Percentiles rank a stretch among this genome's conserved stretches.
phyloP scores from a whole-genome alignment of 1,140 invertebrate species.

The Eumeta japonica region DNA sequence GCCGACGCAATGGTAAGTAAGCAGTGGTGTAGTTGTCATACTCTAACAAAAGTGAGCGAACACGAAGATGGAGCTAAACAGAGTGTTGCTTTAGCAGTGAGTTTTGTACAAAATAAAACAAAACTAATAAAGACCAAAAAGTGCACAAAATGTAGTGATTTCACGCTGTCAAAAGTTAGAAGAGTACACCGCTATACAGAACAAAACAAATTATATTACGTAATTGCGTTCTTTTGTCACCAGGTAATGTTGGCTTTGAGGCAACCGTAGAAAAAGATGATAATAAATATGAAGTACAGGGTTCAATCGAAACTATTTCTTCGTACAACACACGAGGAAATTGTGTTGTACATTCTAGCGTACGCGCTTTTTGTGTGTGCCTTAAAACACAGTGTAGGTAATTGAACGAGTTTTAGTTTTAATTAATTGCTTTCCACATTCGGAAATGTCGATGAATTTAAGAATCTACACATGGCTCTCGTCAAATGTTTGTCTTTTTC shows the following conservation, averaged over 20 bases:
- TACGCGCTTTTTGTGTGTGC: conserved; percentile 29
- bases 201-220: conserved; percentile 20
- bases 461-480: too few relatives aligned
- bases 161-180: conserved; percentile 21
- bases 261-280: conserved; percentile 17
- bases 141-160: conserved; percentile 22
- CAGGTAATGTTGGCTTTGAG: conserved; percentile 25
- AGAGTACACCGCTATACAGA: conserved; percentile 23
- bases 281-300: conserved; percentile 15
- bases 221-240: conserved; percentile 26
- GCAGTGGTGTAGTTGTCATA: conserved; percentile 81
- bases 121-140: conserved; percentile 21
- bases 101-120: conserved; percentile 16
- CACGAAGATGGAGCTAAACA: conserved; percentile 11
- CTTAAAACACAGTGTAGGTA: too few relatives aligned
- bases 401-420: too few relatives aligned
- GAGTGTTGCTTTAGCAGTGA: conserved; percentile 15
- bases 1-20: conserved; percentile 66
- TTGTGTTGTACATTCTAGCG: conserved; percentile 21
- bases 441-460: too few relatives aligned
- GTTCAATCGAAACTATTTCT: conserved; percentile 20
- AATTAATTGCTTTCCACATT: too few relatives aligned
- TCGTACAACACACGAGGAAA: conserved; percentile 23
- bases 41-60: conserved; percentile 9
- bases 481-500: too few relatives aligned